These are phyloP conservation scores for Speoplatyrhinus poulsoni DNA, from an alignment of 2,113 vertebrate genomes.

Conservation along the genomic window DNA sequence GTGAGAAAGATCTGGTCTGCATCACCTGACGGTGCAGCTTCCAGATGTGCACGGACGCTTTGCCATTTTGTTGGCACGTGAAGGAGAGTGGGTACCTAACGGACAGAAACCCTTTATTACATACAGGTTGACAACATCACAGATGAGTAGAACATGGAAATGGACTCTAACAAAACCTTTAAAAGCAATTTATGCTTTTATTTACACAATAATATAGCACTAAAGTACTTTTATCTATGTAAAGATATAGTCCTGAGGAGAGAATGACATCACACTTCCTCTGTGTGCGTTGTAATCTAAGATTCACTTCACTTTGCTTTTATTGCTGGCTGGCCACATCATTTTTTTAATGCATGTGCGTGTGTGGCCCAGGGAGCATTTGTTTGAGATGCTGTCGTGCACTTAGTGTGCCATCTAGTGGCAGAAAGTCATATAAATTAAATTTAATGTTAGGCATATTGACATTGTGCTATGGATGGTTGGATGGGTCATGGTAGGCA, in stretches of 20 bases:
- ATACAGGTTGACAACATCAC: background rate
- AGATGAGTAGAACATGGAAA: background rate
- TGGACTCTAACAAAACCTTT: background rate
- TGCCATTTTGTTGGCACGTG: conserved; percentile 77
- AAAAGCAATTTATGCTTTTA: background rate
- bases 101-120: background rate
- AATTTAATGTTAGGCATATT: background rate
- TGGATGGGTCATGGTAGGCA: background rate
- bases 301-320: no score
- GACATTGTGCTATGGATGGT: background rate
- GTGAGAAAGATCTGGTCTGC: conserved; percentile 77
- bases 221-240: no score
- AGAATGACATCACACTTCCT: no score
- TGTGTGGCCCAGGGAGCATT: no score
- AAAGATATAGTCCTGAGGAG: no score
- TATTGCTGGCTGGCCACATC: no score
- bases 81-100: conserved; percentile 73
- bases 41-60: conserved; percentile 72
- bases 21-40: conserved; percentile 62
- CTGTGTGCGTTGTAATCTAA: no score
- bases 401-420: no score
- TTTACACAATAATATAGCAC: no score
- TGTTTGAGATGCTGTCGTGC: no score
- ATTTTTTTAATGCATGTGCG: no score
- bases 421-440: no score